Base-by-base conservation (phyloP, 2,888 invertebrate species). In the Sinelater perroti region DNA sequence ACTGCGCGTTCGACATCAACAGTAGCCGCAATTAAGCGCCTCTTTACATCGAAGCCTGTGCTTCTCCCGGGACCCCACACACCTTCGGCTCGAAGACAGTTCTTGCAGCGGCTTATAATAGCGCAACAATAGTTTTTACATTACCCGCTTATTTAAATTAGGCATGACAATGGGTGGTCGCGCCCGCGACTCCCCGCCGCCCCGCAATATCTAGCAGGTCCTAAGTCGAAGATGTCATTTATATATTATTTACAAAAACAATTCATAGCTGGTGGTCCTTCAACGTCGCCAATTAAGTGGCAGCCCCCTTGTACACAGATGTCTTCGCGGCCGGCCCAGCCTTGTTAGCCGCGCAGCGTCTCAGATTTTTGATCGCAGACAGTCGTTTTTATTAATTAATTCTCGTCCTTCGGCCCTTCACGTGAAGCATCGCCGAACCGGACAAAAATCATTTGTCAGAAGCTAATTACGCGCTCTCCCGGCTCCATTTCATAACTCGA, bases 21-120 rank as follows among this genome's bases (percentile, higher is more conserved):
- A 46, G 65, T 65, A 63, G 65, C 62, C 62, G 56, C 63, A 65
- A 65, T 65, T 65, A 65, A 62, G 62, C 61, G 58, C 65, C 60
- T 63, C 52, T 52, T 54, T 53, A 56, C 53, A 60, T 42, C 30
- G 20, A 53, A 56, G 46, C 50, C 16, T 49, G 47, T 53, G 40
- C 56, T 56, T 36, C 44, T 46, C 53, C 50, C 26, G 56, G 36
- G 59, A 60, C 59, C 59, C 28, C 59, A 60, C 59, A 60, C 59
- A 46, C 55, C 51, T 51, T 50, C 44, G 28, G 36, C 40, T 58
- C 49, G 42, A 58, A 24, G 45, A 58, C 31, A 49, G 21, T 54
- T 53, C 54, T 58, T 56, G 49, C 55, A 55, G 36, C 51, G 46
- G 40, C 40, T 21, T 40, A 47, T 57, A 57, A 57, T 57, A 57